phyloP scores from a whole-genome alignment of 2,888 invertebrate genomes.

The Ceramica pisi region DNA sequence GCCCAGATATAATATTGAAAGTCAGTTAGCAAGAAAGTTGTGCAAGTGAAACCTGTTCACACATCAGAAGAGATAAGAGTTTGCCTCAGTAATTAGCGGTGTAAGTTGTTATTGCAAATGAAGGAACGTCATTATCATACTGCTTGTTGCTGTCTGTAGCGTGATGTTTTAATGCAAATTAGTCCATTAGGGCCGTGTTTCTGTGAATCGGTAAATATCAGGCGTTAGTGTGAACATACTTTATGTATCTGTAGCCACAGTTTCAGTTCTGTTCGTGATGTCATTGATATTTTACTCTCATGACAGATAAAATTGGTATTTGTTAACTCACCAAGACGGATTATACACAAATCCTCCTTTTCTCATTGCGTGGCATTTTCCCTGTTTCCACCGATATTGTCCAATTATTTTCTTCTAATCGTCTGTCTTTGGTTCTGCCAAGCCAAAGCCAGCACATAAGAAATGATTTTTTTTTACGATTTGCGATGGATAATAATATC shows the following conservation, averaged over 20 bases:
- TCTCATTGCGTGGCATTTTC: background rate
- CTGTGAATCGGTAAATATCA: conserved; percentile 17
- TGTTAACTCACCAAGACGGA: background rate
- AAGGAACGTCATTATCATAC: conserved; percentile 42
- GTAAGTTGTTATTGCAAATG: conserved; percentile 30
- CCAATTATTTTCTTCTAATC: conserved; percentile 2
- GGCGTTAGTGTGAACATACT: background rate
- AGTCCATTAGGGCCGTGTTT: conserved; percentile 40
- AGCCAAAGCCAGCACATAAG: background rate
- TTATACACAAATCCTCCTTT: background rate
- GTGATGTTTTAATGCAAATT: conserved; percentile 41
- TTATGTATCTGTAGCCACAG: background rate
- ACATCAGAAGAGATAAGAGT: conserved; percentile 4
- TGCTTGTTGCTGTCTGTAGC: conserved; percentile 16
- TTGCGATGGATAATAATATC: background rate
- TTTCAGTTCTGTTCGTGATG: background rate
- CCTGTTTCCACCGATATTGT: background rate
- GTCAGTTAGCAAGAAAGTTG: conserved; percentile 53
- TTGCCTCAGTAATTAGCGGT: background rate
- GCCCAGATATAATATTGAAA: conserved; percentile 56
- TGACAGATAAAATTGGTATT: background rate
- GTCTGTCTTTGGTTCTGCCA: background rate
- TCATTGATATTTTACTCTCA: background rate
- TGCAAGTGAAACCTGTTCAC: conserved; percentile 34
- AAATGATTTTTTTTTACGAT: background rate